These are phyloP conservation scores for Fistularia tabacaria DNA, from an alignment of 2,797 vertebrate genomes.

Conservation along the genomic window DNA sequence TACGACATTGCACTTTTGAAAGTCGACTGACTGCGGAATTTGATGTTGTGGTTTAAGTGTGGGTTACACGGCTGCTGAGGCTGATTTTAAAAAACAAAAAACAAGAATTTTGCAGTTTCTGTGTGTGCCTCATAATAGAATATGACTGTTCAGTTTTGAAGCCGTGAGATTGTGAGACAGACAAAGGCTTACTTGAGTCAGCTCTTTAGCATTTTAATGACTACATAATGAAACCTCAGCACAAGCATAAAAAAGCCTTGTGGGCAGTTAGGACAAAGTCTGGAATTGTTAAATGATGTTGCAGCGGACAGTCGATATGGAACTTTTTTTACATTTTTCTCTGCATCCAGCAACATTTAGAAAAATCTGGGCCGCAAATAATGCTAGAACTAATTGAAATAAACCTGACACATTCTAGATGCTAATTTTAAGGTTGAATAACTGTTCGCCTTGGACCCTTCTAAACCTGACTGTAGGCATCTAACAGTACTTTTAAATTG, in stretches of 20 bases:
- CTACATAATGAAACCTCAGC: slow-evolving; percentile 25
- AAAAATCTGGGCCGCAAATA: no score
- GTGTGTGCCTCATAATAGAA: slow-evolving; percentile 2
- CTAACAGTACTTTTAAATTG: no score
- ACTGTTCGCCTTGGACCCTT: no score
- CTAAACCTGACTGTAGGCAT: no score
- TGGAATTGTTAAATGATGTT: background rate
- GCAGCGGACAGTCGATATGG: no score
- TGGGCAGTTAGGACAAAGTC: slow-evolving; percentile 2
- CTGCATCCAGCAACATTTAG: no score
- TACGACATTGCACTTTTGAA: slow-evolving; percentile 13
- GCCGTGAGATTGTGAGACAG: slow-evolving; percentile 8
- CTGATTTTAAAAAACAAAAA: slow-evolving; percentile 30
- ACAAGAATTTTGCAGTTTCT: background rate
- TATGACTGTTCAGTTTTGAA: slow-evolving; percentile 14
- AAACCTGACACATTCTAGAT: no score
- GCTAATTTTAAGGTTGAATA: no score
- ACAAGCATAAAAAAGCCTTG: slow-evolving; percentile 25
- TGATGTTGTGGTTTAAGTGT: background rate
- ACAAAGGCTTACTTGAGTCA: slow-evolving; percentile 31
- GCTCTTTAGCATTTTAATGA: slow-evolving; percentile 35
- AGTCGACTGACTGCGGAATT: slow-evolving; percentile 14
- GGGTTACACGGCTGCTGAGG: background rate
- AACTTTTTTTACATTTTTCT: background rate
- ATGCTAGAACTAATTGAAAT: no score